Conservation (phyloP, 2,113 vertebrate species). For the Mesoclemmys tuberculata region DNA sequence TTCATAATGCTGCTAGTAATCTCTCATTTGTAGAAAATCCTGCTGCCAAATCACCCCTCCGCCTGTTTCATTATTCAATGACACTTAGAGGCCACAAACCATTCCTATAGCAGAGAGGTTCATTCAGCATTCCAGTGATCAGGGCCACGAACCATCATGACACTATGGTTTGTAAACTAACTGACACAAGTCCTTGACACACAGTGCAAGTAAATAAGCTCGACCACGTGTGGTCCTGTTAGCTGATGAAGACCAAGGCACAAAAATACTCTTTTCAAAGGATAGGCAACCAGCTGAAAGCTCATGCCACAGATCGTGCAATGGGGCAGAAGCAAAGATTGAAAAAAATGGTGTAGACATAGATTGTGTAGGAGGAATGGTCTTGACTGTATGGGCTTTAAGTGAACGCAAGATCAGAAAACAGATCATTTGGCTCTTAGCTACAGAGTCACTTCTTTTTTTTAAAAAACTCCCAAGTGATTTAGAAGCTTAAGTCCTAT, state of each 20-base stretch:
- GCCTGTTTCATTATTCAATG: not conserved
- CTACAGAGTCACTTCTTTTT: not conserved
- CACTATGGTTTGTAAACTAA: rapidly evolving
- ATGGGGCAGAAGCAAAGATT: not conserved
- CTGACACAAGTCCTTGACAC: rapidly evolving
- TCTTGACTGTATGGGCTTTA: not conserved
- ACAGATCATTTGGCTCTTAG: not conserved
- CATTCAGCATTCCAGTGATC: not conserved
- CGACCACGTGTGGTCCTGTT: not conserved
- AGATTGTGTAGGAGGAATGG: not conserved
- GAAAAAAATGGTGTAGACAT: not conserved
- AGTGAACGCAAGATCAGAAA: rapidly evolving
- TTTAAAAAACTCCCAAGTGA: not conserved
- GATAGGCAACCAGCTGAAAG: not conserved
- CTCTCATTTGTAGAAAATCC: not conserved
- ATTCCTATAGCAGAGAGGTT: not conserved
- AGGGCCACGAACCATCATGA: not conserved
- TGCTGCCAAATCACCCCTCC: not conserved
- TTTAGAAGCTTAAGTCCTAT: not conserved
- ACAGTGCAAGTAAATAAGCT: not conserved
- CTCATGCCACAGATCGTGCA: not conserved
- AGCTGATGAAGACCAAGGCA: not conserved
- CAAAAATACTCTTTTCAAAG: not conserved
- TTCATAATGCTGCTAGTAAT: not conserved
- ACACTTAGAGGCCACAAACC: rapidly evolving